phyloP scores from a whole-genome alignment of 2,888 invertebrate species.

The Subacronicta megacephala region DNA sequence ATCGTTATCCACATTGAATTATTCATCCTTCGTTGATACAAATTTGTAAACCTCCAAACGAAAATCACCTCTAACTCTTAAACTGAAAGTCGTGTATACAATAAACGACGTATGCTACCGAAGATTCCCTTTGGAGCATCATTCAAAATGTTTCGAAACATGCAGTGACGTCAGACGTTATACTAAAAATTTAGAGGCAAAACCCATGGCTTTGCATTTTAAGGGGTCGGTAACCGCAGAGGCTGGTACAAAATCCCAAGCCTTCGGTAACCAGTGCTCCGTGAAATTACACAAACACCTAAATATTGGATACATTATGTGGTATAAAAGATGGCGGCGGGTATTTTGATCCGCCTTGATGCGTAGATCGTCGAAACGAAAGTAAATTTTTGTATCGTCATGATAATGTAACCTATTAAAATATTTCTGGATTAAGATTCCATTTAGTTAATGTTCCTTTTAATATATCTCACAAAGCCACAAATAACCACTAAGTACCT shows the following conservation, averaged over 20 bases:
- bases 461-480: too few species aligned
- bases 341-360: slow-evolving; percentile 3
- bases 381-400: neutral
- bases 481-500: too few species aligned
- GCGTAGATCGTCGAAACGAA: neutral
- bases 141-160: slow-evolving; percentile 32
- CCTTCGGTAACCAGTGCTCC: slow-evolving; percentile 24
- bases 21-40: neutral
- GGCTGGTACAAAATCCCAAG: slow-evolving; percentile 36
- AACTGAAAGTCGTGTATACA: slow-evolving; percentile 6
- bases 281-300: slow-evolving; percentile 54
- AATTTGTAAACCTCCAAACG: neutral
- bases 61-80: neutral
- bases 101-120: slow-evolving; percentile 1
- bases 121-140: slow-evolving; percentile 8
- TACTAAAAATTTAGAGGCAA: slow-evolving; percentile 49
- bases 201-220: slow-evolving; percentile 50
- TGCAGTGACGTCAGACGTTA: slow-evolving; percentile 12
- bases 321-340: neutral
- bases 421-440: too few species aligned
- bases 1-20: neutral
- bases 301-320: slow-evolving; percentile 32
- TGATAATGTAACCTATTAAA: too few species aligned
- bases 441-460: too few species aligned
- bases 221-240: slow-evolving; percentile 47